Conservation (phyloP, 2,888 invertebrate genomes). For the Harpagoxenus sublaevis region DNA sequence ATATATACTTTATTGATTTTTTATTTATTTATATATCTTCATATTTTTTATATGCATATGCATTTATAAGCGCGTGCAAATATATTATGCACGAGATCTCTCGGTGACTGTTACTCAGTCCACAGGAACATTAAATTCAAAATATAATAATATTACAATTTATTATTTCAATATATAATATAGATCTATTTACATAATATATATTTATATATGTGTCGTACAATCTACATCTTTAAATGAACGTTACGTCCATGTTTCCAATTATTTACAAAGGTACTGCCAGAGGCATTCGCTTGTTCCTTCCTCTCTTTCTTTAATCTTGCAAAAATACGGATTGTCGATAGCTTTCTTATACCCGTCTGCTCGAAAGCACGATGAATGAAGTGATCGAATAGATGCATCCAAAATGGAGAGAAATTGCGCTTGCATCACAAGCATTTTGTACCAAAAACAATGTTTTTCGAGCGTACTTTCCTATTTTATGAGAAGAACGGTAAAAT, state of each 20-base stretch:
- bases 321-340: slow-evolving; percentile 79
- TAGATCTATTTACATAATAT: slow-evolving; percentile 72
- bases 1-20: slow-evolving; percentile 12
- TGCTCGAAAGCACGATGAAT: slow-evolving; percentile 50
- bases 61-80: slow-evolving; percentile 73
- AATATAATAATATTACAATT: slow-evolving; percentile 74
- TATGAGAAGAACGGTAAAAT: background rate
- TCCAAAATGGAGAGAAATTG: slow-evolving; percentile 11
- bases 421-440: slow-evolving; percentile 1
- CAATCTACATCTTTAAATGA: slow-evolving; percentile 58
- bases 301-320: slow-evolving; percentile 45
- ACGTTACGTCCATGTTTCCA: slow-evolving; percentile 62
- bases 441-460: background rate
- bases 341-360: slow-evolving; percentile 70
- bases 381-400: slow-evolving; percentile 12
- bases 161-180: slow-evolving; percentile 69
- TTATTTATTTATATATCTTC: slow-evolving; percentile 46
- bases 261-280: slow-evolving; percentile 76
- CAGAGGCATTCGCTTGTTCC: slow-evolving; percentile 28
- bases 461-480: slow-evolving; percentile 27
- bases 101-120: slow-evolving; percentile 81
- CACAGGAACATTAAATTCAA: slow-evolving; percentile 84
- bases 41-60: slow-evolving; percentile 55
- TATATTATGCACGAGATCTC: slow-evolving; percentile 84
- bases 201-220: slow-evolving; percentile 21